Evolutionary conservation across 2,797 vertebrate species (phyloP).

Genomic region (Helicolenus hilgendorfi): DNA sequence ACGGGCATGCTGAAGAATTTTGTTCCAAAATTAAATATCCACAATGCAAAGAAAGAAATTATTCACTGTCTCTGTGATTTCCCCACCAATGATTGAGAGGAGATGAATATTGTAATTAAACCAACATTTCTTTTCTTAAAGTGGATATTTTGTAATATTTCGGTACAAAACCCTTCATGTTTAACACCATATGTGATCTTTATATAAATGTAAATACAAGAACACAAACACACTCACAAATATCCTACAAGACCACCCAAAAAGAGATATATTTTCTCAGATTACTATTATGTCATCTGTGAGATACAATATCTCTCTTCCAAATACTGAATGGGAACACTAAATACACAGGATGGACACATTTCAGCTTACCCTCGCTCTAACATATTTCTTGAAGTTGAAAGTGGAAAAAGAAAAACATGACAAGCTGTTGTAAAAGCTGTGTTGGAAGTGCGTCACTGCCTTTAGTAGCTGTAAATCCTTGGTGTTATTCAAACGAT

Average conservation of each 20-base stretch:
- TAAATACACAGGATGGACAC: slow-evolving; percentile 47
- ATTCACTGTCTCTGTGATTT: background rate
- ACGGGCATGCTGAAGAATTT: slow-evolving; percentile 64
- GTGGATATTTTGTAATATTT: slow-evolving; percentile 67
- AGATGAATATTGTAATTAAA: background rate
- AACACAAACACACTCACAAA: slow-evolving; percentile 21
- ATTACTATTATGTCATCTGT: background rate
- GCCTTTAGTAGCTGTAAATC: background rate
- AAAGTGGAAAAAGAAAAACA: slow-evolving; percentile 74
- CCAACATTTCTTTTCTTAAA: background rate
- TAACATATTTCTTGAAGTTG: slow-evolving; percentile 93
- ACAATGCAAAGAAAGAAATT: slow-evolving; percentile 25
- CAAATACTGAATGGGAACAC: slow-evolving; percentile 34
- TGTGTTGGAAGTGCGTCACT: slow-evolving; percentile 8
- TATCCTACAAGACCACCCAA: background rate
- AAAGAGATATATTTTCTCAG: background rate
- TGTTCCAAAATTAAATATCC: slow-evolving; percentile 70
- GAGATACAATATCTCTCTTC: slow-evolving; percentile 1
- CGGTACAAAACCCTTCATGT: slow-evolving; percentile 52
- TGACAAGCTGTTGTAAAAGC: slow-evolving; percentile 27
- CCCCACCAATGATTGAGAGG: background rate
- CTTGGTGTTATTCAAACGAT: slow-evolving; percentile 19
- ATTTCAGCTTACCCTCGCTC: slow-evolving; percentile 92
- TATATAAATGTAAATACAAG: slow-evolving; percentile 8
- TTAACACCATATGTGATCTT: slow-evolving; percentile 9